Evolutionary conservation across 2,888 invertebrate genomes (phyloP).

Genomic region (Euplexia lucipara): DNA sequence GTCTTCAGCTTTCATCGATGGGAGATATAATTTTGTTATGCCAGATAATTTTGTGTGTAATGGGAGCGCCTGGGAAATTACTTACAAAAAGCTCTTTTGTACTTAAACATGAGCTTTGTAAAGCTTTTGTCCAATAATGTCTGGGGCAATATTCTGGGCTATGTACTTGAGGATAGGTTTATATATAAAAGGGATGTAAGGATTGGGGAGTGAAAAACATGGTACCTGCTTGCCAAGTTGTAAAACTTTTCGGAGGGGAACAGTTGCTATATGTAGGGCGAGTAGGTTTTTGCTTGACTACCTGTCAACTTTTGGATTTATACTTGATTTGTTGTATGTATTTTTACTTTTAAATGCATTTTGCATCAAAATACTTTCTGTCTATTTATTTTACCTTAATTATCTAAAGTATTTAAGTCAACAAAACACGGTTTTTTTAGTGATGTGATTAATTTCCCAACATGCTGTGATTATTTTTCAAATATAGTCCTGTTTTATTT

Average conservation of each 20-base stretch:
- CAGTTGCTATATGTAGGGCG: conserved; percentile 37
- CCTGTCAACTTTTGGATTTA: conserved; percentile 39
- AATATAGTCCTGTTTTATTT: too few relatives aligned
- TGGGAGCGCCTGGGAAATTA: conserved; percentile 25
- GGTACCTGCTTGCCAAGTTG: conserved; percentile 47
- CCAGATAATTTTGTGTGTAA: conserved; percentile 34
- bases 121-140: conserved; percentile 43
- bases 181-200: conserved; percentile 25
- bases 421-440: too few relatives aligned
- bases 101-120: conserved; percentile 26
- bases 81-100: conserved; percentile 23
- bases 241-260: conserved; percentile 48
- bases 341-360: neutral
- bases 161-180: conserved; percentile 13
- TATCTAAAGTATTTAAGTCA: too few relatives aligned
- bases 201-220: conserved; percentile 41
- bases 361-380: too few relatives aligned
- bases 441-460: too few relatives aligned
- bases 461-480: too few relatives aligned
- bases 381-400: neutral
- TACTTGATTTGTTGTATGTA: neutral
- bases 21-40: conserved; percentile 38
- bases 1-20: conserved; percentile 27
- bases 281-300: conserved; percentile 19
- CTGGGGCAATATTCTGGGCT: conserved; percentile 17